Conservation (phyloP, 64 coral and sea anemone species). For the Cladopsammia gracilis region DNA sequence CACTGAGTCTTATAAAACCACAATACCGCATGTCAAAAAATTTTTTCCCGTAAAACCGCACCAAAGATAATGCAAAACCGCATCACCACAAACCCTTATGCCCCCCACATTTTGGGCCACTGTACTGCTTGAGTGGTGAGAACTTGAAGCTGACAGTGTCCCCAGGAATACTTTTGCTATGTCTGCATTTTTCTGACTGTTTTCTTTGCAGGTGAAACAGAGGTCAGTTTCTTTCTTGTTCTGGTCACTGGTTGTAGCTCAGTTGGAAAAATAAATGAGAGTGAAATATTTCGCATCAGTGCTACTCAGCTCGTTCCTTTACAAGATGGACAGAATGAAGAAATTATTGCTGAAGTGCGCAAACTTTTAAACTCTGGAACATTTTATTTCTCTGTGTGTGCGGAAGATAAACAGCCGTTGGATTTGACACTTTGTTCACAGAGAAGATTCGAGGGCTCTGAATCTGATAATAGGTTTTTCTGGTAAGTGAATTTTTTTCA, state of each 20-base stretch:
- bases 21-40: no score
- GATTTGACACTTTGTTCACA: slow-evolving; percentile 93
- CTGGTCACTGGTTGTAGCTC: slow-evolving; percentile 96
- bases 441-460: slow-evolving; percentile 71
- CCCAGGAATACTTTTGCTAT: no score
- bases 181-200: background rate
- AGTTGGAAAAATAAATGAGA: slow-evolving; percentile 92
- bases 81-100: no score
- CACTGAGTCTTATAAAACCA: no score
- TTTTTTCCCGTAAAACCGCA: no score
- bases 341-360: slow-evolving; percentile 80
- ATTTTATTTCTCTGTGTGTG: slow-evolving; percentile 91
- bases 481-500: slow-evolving; percentile 70
- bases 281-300: slow-evolving; percentile 90
- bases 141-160: no score
- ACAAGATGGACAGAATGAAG: slow-evolving; percentile 86
- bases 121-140: no score
- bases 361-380: slow-evolving; percentile 97
- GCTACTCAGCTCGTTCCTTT: slow-evolving; percentile 87
- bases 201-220: slow-evolving; percentile 85
- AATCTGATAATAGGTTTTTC: slow-evolving; percentile 96
- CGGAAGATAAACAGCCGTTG: slow-evolving; percentile 70
- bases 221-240: slow-evolving; percentile 82
- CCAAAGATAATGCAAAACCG: no score
- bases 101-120: no score